Evolutionary conservation across 2,888 invertebrate genomes (phyloP), one percentile per base, ranked within the genome.

Genomic region (Sesia apiformis): DNA sequence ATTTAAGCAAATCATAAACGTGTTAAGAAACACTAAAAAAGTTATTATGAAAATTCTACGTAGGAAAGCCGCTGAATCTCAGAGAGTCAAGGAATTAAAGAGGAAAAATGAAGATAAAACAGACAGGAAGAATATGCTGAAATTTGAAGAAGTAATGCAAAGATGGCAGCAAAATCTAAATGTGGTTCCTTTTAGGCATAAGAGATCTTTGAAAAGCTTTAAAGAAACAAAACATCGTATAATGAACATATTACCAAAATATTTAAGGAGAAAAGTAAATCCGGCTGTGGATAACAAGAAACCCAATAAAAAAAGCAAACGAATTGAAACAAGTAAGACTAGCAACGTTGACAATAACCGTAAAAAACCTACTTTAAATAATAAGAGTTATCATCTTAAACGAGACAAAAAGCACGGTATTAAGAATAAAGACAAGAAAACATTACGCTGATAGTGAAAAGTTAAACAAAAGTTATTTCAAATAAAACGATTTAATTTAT

Each of bases 241-340:
- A 5, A 81, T 78, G 52, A 78, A 74, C 57, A 83, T 84, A 4
- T 69, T 84, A 60, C 84, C 85, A 3, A 69, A 67, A 49, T 84
- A 83, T 60, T 65, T 83, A 7, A 70, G 74, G 63, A 73, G 75
- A 3, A 83, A 84, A 65, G 63, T 80, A 0, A 67, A 70, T 39
- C 74, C 72, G 3, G 72, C 65, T n/a, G 64, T 76, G 4, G 42
- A 50, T 3, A 62, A 60, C 53, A 51, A 53, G 6, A 39, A 52
- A n/a, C 46, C 39, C 6, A 55, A 53, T 38, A 53, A 55, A 50
- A 58, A 39, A 38, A 8, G 39, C 39, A 5, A 57, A 23, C 23
- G 23, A 23, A 23, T 23, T 23, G 23, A 23, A 23, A 23, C 1
- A 23, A 23, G 23, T 23, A 23, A 23, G 23, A 23, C 23, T 23